Conservation (phyloP, 1,140 invertebrate genomes). For the Papilio aristodemus region DNA sequence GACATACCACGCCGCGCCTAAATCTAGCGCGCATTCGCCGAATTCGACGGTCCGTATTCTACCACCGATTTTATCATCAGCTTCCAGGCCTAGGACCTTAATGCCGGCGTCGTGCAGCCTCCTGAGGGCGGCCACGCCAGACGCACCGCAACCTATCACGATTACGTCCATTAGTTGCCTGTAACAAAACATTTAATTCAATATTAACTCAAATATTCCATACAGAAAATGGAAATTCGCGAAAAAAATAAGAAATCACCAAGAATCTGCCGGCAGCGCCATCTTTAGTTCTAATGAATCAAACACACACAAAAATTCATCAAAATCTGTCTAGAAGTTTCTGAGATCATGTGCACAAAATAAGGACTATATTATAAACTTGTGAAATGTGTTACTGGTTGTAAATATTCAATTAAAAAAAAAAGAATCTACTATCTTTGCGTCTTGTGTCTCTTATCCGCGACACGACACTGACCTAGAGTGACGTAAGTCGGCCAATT, state of each 20-base stretch:
- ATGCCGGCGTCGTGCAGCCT: conserved; percentile 63
- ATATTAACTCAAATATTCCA: too few species aligned
- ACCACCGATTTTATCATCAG: conserved; percentile 86
- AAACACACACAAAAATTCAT: too few species aligned
- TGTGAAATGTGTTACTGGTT: conserved; percentile 2
- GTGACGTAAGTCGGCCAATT: background rate
- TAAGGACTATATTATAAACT: background rate
- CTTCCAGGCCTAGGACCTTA: conserved; percentile 83
- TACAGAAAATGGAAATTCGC: too few species aligned
- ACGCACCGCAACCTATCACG: conserved; percentile 81
- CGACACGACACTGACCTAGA: conserved; percentile 30
- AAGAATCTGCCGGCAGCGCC: too few species aligned
- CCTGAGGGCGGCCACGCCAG: conserved; percentile 79
- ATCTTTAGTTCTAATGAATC: too few species aligned
- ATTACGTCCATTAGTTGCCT: conserved; percentile 75
- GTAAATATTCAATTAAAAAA: conserved; percentile 21
- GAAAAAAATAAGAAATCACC: too few species aligned
- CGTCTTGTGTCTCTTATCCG: conserved; percentile 8
- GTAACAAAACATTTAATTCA: too few species aligned
- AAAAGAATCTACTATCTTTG: conserved; percentile 23
- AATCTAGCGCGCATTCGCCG: conserved; percentile 84
- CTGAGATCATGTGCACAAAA: too few species aligned
- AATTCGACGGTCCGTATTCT: conserved; percentile 83
- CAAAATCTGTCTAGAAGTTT: too few species aligned
- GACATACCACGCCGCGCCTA: conserved; percentile 89